phyloP scores from a whole-genome alignment of 2,797 vertebrate genomes.

The Paguma larvata region DNA sequence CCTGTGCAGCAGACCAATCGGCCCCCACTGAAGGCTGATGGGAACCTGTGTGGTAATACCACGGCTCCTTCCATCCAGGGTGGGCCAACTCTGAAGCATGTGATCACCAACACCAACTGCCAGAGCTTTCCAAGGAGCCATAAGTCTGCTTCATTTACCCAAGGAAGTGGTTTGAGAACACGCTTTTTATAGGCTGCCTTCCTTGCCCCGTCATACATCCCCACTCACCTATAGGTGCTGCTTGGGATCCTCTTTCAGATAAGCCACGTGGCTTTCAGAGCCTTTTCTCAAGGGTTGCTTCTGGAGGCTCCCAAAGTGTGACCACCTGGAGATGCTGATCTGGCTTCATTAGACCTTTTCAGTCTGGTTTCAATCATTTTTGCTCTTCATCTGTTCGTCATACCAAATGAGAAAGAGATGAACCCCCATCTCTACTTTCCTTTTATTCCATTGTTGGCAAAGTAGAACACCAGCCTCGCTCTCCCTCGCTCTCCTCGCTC shows the following conservation, averaged over 20 bases:
- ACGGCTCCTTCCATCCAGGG: neutral
- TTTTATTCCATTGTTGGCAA: neutral
- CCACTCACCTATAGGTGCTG: neutral
- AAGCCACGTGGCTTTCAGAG: constrained; percentile 6
- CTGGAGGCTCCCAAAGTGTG: neutral
- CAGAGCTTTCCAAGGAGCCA: neutral
- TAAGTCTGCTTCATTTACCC: neutral
- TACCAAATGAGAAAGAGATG: neutral
- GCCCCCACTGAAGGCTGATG: neutral
- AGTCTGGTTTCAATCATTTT: neutral
- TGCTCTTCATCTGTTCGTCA: neutral
- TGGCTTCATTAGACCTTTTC: neutral
- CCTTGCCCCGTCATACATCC: neutral
- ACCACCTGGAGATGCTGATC: neutral
- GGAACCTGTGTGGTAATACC: neutral
- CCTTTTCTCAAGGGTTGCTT: neutral
- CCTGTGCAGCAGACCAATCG: neutral
- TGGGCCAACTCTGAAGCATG: neutral
- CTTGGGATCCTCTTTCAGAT: neutral
- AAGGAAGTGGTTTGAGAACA: neutral
- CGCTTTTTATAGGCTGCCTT: neutral
- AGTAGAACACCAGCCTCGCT: neutral
- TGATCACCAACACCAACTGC: neutral
- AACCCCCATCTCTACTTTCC: neutral
- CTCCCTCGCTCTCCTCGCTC: too few species aligned